Percentiles rank a stretch among this genome's conserved stretches.
Conservation (phyloP, 1,140 invertebrate species). For the Papilio machaon region DNA sequence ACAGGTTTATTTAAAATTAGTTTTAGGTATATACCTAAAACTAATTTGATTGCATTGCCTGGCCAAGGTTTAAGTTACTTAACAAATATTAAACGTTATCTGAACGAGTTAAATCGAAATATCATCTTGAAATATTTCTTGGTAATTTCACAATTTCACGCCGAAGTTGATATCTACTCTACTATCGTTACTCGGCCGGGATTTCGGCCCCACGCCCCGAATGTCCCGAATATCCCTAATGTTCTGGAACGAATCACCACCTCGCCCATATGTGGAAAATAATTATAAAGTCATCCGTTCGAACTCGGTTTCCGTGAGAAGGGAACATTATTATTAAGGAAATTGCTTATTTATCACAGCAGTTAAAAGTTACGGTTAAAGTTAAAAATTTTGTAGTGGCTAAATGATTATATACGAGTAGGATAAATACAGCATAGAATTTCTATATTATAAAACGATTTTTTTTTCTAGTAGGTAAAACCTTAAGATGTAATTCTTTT, state of each 20-base stretch:
- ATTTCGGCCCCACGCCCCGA: slow-evolving; percentile 62
- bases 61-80: background rate
- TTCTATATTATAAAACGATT: background rate
- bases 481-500: no score
- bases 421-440: background rate
- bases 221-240: slow-evolving; percentile 70
- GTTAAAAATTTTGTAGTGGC: background rate
- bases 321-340: slow-evolving; percentile 48
- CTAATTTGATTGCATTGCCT: no score
- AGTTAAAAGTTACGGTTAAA: slow-evolving; percentile 39
- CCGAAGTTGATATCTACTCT: slow-evolving; percentile 63
- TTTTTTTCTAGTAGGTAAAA: background rate
- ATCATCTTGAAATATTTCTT: slow-evolving; percentile 45
- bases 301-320: slow-evolving; percentile 68
- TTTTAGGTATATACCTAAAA: no score
- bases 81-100: background rate
- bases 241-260: slow-evolving; percentile 71
- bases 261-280: slow-evolving; percentile 72
- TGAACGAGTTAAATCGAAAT: background rate
- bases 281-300: slow-evolving; percentile 72
- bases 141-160: slow-evolving; percentile 80
- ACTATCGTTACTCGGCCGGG: slow-evolving; percentile 67
- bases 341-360: slow-evolving; percentile 60
- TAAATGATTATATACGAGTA: background rate
- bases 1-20: no score